Evolutionary conservation across 2,113 vertebrate genomes (phyloP).

Genomic region (Microtus pennsylvanicus): DNA sequence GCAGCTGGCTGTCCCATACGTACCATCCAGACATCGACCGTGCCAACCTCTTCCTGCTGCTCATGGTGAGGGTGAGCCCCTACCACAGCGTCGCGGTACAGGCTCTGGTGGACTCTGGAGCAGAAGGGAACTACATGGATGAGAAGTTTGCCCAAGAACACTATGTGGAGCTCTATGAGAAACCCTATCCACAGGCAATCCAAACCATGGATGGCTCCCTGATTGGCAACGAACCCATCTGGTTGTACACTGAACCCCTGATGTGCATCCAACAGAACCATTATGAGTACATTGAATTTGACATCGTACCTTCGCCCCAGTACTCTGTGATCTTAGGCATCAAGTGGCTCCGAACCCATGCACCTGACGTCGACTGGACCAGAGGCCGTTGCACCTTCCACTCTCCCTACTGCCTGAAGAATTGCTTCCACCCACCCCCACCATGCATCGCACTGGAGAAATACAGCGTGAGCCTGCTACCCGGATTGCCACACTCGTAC

Average conservation of each 20-base stretch:
- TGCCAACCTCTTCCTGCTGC: slow-evolving; percentile 69
- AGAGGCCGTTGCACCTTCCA: slow-evolving; percentile 76
- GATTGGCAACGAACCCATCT: slow-evolving; percentile 2
- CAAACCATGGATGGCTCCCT: background rate
- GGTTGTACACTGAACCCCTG: slow-evolving; percentile 72
- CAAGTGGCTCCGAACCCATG: slow-evolving; percentile 64
- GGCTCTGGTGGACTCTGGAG: slow-evolving; percentile 64
- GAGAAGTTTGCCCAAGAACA: slow-evolving; percentile 76
- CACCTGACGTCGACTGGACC: slow-evolving; percentile 66
- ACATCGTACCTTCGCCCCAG: slow-evolving; percentile 57
- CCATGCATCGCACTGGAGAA: slow-evolving; percentile 67
- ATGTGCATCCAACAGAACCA: slow-evolving; percentile 76
- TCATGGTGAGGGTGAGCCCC: slow-evolving; percentile 71
- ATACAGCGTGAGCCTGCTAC: slow-evolving; percentile 61
- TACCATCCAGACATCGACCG: background rate
- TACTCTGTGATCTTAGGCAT: slow-evolving; percentile 72
- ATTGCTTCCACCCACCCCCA: slow-evolving; percentile 66
- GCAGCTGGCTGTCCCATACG: slow-evolving; percentile 55
- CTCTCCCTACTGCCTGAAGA: slow-evolving; percentile 79
- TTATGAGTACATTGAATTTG: slow-evolving; percentile 70
- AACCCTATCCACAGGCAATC: background rate
- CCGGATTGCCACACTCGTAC: slow-evolving; percentile 71
- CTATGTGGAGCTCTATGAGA: slow-evolving; percentile 70
- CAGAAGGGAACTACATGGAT: slow-evolving; percentile 71
- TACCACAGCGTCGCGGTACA: slow-evolving; percentile 58